phyloP scores from a whole-genome alignment of 2,888 invertebrate genomes.

The Megamerina dolium region DNA sequence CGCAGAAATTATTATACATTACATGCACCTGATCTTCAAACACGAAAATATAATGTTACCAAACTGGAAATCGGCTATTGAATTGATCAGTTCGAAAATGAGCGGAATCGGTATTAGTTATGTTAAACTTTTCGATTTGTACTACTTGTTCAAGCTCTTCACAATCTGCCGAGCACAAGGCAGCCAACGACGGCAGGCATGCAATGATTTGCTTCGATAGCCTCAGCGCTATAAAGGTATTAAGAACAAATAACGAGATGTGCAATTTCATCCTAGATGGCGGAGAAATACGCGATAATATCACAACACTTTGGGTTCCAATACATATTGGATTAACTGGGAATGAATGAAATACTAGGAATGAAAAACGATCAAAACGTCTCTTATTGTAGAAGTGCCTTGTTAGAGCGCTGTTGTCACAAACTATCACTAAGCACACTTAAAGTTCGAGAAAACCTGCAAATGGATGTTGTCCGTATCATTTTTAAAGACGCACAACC shows the following conservation, averaged over 20 bases:
- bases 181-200: neutral
- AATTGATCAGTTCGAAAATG: too few species aligned
- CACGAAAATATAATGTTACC: too few species aligned
- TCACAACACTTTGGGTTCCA: slow-evolving; percentile 1
- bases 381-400: neutral
- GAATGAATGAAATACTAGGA: neutral
- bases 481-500: too few species aligned
- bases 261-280: neutral
- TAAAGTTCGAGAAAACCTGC: neutral
- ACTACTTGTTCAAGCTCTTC: too few species aligned
- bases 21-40: too few species aligned
- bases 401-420: neutral
- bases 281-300: neutral
- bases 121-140: too few species aligned
- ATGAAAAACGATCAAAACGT: neutral
- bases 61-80: too few species aligned
- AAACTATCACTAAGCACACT: neutral
- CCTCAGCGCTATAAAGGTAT: neutral
- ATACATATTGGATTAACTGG: neutral
- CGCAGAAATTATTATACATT: too few species aligned
- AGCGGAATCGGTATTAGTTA: too few species aligned
- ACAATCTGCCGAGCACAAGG: neutral
- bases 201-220: neutral
- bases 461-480: slow-evolving; percentile 1
- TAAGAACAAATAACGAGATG: neutral